Evolutionary conservation across 2,888 invertebrate genomes (phyloP), one percentile per base, ranked within the genome.

Genomic region (Agrenia bidenticulata): DNA sequence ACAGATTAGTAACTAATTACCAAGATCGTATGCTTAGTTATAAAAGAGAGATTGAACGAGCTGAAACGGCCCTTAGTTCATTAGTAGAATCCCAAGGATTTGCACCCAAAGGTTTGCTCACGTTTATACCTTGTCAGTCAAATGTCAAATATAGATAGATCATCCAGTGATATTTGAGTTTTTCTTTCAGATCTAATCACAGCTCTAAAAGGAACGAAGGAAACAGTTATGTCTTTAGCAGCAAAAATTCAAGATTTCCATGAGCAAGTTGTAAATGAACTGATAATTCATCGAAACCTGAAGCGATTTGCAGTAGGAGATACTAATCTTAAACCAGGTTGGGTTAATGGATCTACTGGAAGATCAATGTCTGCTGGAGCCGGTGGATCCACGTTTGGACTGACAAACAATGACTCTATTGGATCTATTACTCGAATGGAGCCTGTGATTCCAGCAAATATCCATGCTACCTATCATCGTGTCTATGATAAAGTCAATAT

Each of bases 31-130:
- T 67, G 67, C 4, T 24, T 1, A 39, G 23, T 13, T 67, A 67
- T 32, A 67, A 67, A 39, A 11, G 45, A 27, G 67, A 67, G 54
- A 61, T 67, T 4, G 67, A 67, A 45, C 24, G 61, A n/a, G 63
- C 61, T 5, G 67, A 67, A 32, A 39, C 57, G 17, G 26, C 64
- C 17, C 50, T 67, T 2, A 50, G 42, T 45, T 60, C 63, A 19
- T 37, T 63, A 2, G 53, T 50, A 5, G 57, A 50, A 41, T 24
- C 50, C 2, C 39, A 32, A 24, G n/a, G 50, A 19, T 19, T 55
- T 2, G 39, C 41, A 17, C 51, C 64, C 1, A 60, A 55, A 64
- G 64, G 64, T 64, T 24, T 55, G 26, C 15, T 37, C 9, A 4
- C 11, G n/a, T 55, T 17, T 27, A 15, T 32, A 39, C 11, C 11